Percentiles rank a stretch among this genome's conserved stretches.
These are phyloP conservation scores for Gambelia wislizenii DNA, from an alignment of 2,797 vertebrate genomes.

Conservation along the genomic window DNA sequence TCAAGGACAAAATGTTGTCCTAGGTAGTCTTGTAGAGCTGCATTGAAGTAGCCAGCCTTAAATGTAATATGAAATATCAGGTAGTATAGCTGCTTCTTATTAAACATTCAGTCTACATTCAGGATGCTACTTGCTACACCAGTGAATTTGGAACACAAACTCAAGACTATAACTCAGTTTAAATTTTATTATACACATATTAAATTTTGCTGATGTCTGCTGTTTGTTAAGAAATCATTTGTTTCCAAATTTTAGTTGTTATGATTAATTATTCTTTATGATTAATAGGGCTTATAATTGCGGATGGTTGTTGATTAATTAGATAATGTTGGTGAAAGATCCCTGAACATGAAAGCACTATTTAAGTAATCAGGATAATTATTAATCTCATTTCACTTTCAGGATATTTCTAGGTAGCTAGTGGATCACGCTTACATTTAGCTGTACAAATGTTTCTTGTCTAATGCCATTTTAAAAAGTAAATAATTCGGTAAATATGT, in stretches of 20 bases:
- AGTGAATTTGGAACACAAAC: background rate
- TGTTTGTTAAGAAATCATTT: slow-evolving; percentile 10
- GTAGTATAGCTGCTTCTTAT: background rate
- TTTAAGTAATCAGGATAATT: slow-evolving; percentile 37
- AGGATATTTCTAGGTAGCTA: slow-evolving; percentile 5
- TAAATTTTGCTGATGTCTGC: background rate
- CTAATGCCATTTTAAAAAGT: background rate
- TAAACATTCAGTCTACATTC: background rate
- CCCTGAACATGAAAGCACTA: slow-evolving; percentile 24
- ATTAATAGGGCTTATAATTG: slow-evolving; percentile 44
- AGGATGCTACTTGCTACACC: background rate
- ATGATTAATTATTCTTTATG: background rate
- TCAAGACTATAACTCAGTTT: background rate
- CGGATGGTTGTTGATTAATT: slow-evolving; percentile 46
- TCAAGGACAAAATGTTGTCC: background rate
- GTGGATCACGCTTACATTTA: slow-evolving; percentile 2
- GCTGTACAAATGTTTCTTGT: slow-evolving; percentile 18
- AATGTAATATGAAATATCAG: background rate
- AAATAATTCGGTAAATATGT: background rate
- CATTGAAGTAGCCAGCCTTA: background rate
- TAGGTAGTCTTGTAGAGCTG: background rate
- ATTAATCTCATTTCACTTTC: slow-evolving; percentile 34
- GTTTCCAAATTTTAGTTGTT: slow-evolving; percentile 12
- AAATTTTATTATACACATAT: too few species aligned
- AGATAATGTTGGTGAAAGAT: slow-evolving; percentile 34